Evolutionary conservation across 2,888 invertebrate species (phyloP).

Genomic region (Dermolepida albohirtum): DNA sequence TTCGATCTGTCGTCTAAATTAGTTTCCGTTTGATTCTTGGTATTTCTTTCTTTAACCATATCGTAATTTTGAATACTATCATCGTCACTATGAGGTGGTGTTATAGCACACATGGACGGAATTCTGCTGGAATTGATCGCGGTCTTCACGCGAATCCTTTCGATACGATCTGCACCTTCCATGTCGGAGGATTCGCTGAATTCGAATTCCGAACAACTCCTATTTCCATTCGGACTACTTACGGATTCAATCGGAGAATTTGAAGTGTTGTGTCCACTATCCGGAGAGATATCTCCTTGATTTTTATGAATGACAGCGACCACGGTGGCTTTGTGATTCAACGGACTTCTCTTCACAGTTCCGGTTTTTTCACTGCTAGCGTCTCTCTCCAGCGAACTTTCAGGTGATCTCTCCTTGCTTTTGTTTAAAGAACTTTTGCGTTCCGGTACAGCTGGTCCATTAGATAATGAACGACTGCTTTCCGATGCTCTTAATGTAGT

Average conservation of each 20-base stretch:
- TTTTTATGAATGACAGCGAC: slow-evolving; percentile 71
- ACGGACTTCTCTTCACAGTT: slow-evolving; percentile 64
- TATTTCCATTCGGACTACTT: slow-evolving; percentile 76
- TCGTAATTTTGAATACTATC: slow-evolving; percentile 70
- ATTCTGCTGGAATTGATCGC: slow-evolving; percentile 88
- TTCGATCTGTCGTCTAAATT: background rate
- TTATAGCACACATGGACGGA: slow-evolving; percentile 93
- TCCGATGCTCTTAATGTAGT: slow-evolving; percentile 81
- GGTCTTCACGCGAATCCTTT: slow-evolving; percentile 87
- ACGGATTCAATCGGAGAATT: slow-evolving; percentile 83
- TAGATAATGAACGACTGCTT: slow-evolving; percentile 71
- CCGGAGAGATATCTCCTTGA: slow-evolving; percentile 80
- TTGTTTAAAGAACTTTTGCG: slow-evolving; percentile 81
- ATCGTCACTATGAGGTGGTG: slow-evolving; percentile 88
- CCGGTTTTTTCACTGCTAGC: slow-evolving; percentile 62
- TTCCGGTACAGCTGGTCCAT: slow-evolving; percentile 84
- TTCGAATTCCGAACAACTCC: slow-evolving; percentile 82
- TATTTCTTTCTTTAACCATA: slow-evolving; percentile 47
- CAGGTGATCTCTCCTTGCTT: slow-evolving; percentile 64
- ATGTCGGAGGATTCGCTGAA: slow-evolving; percentile 89
- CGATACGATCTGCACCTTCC: slow-evolving; percentile 88
- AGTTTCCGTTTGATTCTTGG: slow-evolving; percentile 40
- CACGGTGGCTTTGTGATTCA: slow-evolving; percentile 68
- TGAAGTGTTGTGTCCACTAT: slow-evolving; percentile 85
- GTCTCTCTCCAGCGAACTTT: slow-evolving; percentile 65